Conservation (phyloP, 2,113 vertebrate genomes). For the Echinops telfairi region DNA sequence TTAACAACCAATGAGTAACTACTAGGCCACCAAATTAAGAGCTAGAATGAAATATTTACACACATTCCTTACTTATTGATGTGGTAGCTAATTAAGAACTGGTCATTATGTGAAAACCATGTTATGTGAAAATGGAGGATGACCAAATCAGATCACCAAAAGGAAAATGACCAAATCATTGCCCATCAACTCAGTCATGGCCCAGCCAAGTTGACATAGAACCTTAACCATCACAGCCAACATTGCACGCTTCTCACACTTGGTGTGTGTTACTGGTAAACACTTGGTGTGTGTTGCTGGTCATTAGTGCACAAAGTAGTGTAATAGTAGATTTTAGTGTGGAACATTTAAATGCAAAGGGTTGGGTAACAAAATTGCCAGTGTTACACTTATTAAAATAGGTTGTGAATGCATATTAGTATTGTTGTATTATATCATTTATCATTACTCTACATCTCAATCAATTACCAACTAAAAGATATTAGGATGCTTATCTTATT, state of each 20-base stretch:
- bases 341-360: too few species aligned
- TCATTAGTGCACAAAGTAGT: too few species aligned
- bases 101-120: background rate
- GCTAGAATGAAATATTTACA: background rate
- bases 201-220: background rate
- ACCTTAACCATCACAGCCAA: background rate
- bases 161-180: too few species aligned
- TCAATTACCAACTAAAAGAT: background rate
- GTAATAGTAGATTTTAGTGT: too few species aligned
- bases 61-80: background rate
- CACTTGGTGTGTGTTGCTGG: too few species aligned
- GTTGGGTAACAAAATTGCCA: too few species aligned
- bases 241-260: too few species aligned
- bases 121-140: background rate
- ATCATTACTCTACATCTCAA: conserved; percentile 24
- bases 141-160: too few species aligned
- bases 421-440: background rate
- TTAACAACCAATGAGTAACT: too few species aligned
- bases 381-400: conserved; percentile 25
- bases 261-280: background rate
- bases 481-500: conserved; percentile 26
- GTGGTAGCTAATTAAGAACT: background rate
- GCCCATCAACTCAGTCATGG: background rate
- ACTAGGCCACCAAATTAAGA: background rate
- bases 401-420: background rate